Percentiles rank a stretch among this genome's conserved stretches.
Evolutionary conservation across 2,113 vertebrate species (phyloP).

Genomic region (Acrocephalus kingi): DNA sequence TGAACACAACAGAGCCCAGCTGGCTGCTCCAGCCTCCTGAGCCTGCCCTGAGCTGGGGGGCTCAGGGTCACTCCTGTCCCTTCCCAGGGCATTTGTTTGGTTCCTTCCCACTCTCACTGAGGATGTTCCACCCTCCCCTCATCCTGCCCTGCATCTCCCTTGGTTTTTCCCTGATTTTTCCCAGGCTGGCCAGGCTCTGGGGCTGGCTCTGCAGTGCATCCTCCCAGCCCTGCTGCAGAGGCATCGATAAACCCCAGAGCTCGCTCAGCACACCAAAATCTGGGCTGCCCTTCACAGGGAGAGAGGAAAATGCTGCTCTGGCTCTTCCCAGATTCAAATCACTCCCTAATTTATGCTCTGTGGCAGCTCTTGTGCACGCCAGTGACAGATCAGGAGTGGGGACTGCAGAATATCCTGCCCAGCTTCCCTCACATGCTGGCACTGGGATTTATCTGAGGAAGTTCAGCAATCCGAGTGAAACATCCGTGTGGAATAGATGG

Average conservation of each 20-base stretch:
- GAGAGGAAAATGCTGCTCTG: neutral
- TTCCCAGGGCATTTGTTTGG: neutral
- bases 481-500: neutral
- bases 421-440: neutral
- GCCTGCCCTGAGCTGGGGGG: neutral
- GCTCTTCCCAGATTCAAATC: neutral
- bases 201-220: neutral
- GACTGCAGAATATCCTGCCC: neutral
- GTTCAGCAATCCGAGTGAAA: neutral
- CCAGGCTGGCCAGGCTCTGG: neutral
- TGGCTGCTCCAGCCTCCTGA: fast-evolving
- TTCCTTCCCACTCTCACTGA: neutral
- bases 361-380: neutral
- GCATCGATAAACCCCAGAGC: neutral
- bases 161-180: neutral
- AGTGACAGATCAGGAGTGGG: neutral
- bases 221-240: neutral
- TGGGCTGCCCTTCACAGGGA: slow-evolving; percentile 17
- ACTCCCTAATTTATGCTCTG: neutral
- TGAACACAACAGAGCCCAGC: fast-evolving
- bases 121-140: neutral
- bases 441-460: neutral
- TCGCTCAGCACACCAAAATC: neutral
- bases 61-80: neutral
- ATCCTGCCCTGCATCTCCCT: neutral